A percentile compares a stretch with the other conserved stretches of the same genome.
Conservation (phyloP, 30 jellyfish, hydroid and myxozoan genomes). For the Aurelia aurita region DNA sequence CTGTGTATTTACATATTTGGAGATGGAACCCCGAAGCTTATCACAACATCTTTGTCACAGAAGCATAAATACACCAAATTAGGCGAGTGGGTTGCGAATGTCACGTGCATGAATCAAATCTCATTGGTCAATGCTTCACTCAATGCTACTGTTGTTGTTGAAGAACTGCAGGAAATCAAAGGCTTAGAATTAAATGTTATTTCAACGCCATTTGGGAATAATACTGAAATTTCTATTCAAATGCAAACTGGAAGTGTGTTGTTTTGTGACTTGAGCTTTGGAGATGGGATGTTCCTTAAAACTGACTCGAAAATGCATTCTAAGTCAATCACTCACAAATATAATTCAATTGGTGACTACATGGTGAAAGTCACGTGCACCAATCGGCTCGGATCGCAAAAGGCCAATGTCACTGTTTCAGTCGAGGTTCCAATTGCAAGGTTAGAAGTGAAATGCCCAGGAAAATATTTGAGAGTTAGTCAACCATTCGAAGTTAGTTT, state of each 20-base stretch:
- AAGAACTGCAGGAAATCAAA: conserved; percentile 61
- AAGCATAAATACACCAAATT: conserved; percentile 39
- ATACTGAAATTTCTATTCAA: conserved; percentile 27
- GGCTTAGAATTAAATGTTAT: conserved; percentile 41
- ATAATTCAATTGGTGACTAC: conserved; percentile 62
- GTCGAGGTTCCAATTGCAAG: conserved; percentile 86
- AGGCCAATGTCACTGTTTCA: conserved; percentile 30
- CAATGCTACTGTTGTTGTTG: conserved; percentile 77
- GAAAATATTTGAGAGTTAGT: conserved; percentile 42
- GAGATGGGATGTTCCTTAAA: conserved; percentile 70
- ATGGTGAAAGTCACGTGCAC: conserved; percentile 65
- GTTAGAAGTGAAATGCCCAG: conserved; percentile 74
- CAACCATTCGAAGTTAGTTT: conserved; percentile 45
- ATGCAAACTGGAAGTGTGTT: conserved; percentile 83
- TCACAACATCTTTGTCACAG: conserved; percentile 23
- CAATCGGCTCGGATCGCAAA: conserved; percentile 70
- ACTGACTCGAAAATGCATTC: conserved; percentile 60
- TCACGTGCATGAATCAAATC: conserved; percentile 79
- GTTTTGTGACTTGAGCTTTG: conserved; percentile 84
- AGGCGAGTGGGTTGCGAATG: conserved; percentile 75
- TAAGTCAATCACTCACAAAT: conserved; percentile 44
- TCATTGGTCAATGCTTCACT: conserved; percentile 43
- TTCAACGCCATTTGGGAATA: conserved; percentile 71
- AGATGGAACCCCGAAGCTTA: conserved; percentile 32
- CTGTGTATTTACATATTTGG: conserved; percentile 65